Evolutionary conservation across 2,888 invertebrate genomes (phyloP), one percentile per base, ranked within the genome.

Genomic region (Sinotaia quadrata): DNA sequence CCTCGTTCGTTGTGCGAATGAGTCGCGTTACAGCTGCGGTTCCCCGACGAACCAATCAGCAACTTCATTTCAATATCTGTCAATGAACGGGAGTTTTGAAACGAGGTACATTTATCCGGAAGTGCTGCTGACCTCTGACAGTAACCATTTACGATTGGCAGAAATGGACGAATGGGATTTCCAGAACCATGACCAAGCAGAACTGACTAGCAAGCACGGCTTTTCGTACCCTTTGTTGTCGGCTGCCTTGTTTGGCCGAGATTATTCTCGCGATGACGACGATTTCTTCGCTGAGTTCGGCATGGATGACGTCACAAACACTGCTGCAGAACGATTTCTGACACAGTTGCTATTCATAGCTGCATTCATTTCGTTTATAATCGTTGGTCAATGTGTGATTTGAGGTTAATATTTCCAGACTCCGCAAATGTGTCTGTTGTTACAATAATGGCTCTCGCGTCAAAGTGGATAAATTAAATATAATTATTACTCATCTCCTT

Each of bases 31-130:
- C 10, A 67, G 66, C 10, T 84, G 82, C 47, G 82, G 82, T 0
- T 29, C 54, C 0, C 63, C 65, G 27, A 72, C 75, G 4, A 62
- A 49, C 33, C 56, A 47, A 1, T 71, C 81, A 0, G 31, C 49
- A 4, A 75, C 80, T 1, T 29, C 21, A 10, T 82, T 82, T 67
- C 37, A 33, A 2, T 33, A 56, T 4, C 10, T 82, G 0, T 27
- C 51, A 8, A 69, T 82, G 1, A n/a, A 66, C 2, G 78, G 75
- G 5, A 72, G 68, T 18, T 75, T 81, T 62, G 47, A 60, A 18
- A 78, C 78, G 2, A 57, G 58, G 0, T 78, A 74, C 67, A 66
- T 80, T 7, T 80, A 71, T 51, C 82, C 82, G 0, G 77, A 80
- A 57, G 71, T 82, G 12, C 51, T 81, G 8, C 41, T 77, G 4